These are phyloP conservation scores for Colostygia pectinataria DNA, from an alignment of 2,888 invertebrate species.

Conservation along the genomic window DNA sequence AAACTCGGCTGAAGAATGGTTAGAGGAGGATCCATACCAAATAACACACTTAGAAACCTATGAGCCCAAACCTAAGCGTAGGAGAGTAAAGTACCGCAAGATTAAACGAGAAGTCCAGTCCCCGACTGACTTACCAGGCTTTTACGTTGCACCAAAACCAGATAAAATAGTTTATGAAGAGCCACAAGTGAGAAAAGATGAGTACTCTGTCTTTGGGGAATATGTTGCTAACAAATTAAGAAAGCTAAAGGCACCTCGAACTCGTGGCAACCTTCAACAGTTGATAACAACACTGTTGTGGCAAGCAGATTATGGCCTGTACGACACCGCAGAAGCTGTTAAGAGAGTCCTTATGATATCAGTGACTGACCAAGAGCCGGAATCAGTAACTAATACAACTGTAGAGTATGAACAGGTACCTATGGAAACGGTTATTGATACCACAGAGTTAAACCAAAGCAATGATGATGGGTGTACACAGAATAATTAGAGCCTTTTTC, in stretches of 20 bases:
- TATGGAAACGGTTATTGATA: slow-evolving; percentile 30
- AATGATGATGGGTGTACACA: not conserved
- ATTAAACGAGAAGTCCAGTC: slow-evolving; percentile 67
- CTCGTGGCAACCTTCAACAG: slow-evolving; percentile 70
- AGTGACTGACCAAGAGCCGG: slow-evolving; percentile 37
- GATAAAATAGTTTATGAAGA: slow-evolving; percentile 48
- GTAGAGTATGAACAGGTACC: slow-evolving; percentile 37
- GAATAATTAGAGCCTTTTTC: no score
- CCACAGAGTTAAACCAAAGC: slow-evolving; percentile 4
- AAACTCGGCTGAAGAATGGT: slow-evolving; percentile 71
- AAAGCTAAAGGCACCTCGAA: slow-evolving; percentile 59
- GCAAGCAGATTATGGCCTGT: slow-evolving; percentile 74
- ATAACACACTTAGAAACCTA: slow-evolving; percentile 56
- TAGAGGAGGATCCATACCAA: slow-evolving; percentile 67
- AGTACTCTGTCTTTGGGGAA: slow-evolving; percentile 71
- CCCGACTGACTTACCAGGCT: slow-evolving; percentile 49
- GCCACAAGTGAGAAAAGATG: slow-evolving; percentile 50
- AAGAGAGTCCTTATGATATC: slow-evolving; percentile 63
- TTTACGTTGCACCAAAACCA: slow-evolving; percentile 43
- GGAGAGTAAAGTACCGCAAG: slow-evolving; percentile 56
- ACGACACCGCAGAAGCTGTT: slow-evolving; percentile 68
- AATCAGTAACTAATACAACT: not conserved
- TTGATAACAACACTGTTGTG: slow-evolving; percentile 72
- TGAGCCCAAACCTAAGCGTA: slow-evolving; percentile 50
- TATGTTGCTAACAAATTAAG: slow-evolving; percentile 73